These are phyloP conservation scores for Myodes glareolus DNA, from an alignment of 2,113 vertebrate species.

Conservation along the genomic window DNA sequence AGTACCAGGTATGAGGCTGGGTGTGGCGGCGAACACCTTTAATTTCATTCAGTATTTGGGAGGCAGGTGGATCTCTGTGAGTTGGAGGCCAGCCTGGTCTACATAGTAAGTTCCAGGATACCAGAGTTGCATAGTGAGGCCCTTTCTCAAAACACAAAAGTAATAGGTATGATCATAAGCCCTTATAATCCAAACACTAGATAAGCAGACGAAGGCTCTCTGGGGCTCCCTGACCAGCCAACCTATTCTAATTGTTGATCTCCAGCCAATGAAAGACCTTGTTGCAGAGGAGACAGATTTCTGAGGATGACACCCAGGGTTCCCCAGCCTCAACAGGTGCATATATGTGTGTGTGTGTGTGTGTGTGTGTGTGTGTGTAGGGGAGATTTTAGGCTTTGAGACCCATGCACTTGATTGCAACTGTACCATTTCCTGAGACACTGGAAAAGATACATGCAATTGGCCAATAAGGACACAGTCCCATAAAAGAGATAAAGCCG, in stretches of 20 bases:
- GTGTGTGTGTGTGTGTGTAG: too few relatives aligned
- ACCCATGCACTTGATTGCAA: rapidly evolving
- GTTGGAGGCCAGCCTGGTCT: not conserved
- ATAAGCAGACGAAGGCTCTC: too few relatives aligned
- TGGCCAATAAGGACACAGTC: not conserved
- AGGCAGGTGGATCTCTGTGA: not conserved
- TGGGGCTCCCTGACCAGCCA: not conserved
- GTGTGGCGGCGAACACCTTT: too few relatives aligned
- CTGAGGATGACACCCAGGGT: not conserved
- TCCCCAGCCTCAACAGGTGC: not conserved
- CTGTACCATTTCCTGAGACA: not conserved
- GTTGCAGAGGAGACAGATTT: not conserved
- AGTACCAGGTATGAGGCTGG: not conserved
- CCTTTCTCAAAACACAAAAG: not conserved
- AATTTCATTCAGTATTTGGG: not conserved
- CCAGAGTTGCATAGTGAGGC: not conserved
- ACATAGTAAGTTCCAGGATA: not conserved
- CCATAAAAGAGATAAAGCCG: not conserved
- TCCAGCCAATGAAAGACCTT: not conserved
- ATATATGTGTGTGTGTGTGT: too few relatives aligned
- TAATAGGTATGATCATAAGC: too few relatives aligned
- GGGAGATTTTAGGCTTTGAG: not conserved
- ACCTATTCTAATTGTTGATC: too few relatives aligned
- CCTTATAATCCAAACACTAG: not conserved
- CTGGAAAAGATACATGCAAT: not conserved